Evolutionary conservation across 2,797 vertebrate genomes (phyloP).

Genomic region (Distichodus sexfasciatus): DNA sequence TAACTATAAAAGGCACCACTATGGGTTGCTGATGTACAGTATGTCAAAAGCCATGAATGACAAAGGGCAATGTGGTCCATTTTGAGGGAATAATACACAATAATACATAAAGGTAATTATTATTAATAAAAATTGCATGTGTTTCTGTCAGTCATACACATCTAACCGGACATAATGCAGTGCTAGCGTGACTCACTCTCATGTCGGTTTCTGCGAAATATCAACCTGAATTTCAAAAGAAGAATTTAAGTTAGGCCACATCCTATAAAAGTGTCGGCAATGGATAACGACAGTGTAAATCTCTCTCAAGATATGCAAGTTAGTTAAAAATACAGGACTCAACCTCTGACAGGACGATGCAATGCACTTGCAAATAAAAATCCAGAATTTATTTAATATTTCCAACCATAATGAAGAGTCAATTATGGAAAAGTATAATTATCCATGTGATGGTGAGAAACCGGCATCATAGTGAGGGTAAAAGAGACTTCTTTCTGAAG

Average conservation of each 20-base stretch:
- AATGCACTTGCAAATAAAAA: slow-evolving; percentile 25
- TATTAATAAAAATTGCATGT: neutral
- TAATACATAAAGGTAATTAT: neutral
- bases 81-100: slow-evolving; percentile 7
- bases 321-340: slow-evolving; percentile 2
- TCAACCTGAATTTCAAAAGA: no score
- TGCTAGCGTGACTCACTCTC: no score
- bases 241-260: neutral
- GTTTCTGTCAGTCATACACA: neutral
- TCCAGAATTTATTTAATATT: slow-evolving; percentile 37
- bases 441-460: slow-evolving; percentile 43
- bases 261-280: neutral
- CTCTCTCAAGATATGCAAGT: neutral
- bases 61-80: neutral
- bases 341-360: slow-evolving; percentile 1
- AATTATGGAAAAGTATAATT: slow-evolving; percentile 53
- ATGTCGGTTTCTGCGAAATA: no score
- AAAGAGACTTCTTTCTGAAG: slow-evolving; percentile 16
- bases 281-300: neutral
- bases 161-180: no score
- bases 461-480: slow-evolving; percentile 23
- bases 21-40: slow-evolving; percentile 8
- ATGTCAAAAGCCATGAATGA: slow-evolving; percentile 25
- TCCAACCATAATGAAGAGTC: slow-evolving; percentile 49
- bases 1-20: no score